Evolutionary conservation across 2,113 vertebrate species (phyloP).

Genomic region (Equus przewalskii): DNA sequence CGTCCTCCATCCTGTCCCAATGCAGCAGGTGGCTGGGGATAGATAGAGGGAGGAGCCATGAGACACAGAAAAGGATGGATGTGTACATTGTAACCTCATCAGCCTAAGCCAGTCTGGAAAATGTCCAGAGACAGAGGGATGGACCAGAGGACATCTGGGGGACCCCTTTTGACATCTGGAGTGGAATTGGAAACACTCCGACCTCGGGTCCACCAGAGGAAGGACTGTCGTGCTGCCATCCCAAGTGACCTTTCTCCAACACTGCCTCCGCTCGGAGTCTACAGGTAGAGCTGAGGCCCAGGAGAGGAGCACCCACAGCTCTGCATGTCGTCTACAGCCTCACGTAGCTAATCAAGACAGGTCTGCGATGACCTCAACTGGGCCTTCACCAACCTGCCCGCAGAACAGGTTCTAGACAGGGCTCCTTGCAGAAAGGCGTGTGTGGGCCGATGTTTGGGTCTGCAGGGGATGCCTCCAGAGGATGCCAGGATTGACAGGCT

Average conservation of each 20-base stretch:
- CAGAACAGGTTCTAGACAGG: slow-evolving; percentile 78
- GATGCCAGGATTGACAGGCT: background rate
- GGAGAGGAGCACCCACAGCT: background rate
- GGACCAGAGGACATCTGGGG: background rate
- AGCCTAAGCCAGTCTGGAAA: background rate
- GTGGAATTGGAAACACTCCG: background rate
- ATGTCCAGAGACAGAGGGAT: background rate
- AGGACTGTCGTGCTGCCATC: background rate
- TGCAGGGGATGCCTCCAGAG: background rate
- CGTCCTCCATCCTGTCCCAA: background rate
- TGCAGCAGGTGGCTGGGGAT: background rate
- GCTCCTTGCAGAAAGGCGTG: slow-evolving; percentile 32
- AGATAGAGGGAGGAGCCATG: background rate
- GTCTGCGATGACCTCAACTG: background rate
- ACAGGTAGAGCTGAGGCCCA: background rate
- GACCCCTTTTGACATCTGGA: background rate
- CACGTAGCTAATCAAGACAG: background rate
- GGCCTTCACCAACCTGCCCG: slow-evolving; percentile 41
- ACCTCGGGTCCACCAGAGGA: background rate
- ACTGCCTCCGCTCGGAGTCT: background rate
- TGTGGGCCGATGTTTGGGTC: slow-evolving; percentile 48
- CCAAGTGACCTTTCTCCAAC: background rate
- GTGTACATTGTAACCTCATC: background rate
- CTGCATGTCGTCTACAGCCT: slow-evolving; percentile 63
- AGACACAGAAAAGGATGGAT: background rate